Conservation (phyloP, 2,888 invertebrate genomes). For the Papilio gigon region DNA sequence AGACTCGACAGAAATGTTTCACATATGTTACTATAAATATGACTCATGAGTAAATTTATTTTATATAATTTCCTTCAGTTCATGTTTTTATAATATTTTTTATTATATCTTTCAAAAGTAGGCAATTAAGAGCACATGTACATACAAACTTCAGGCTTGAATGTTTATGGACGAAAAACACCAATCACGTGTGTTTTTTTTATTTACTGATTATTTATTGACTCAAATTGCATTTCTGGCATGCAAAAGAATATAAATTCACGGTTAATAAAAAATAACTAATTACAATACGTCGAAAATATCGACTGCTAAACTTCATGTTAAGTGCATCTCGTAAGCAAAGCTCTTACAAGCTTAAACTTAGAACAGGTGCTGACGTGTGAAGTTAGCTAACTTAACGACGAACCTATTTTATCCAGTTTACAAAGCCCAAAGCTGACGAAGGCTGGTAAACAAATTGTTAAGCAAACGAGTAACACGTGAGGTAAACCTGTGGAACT, state of each 20-base stretch:
- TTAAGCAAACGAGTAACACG: neutral
- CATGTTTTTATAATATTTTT: neutral
- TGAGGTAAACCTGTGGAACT: neutral
- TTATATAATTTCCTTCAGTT: neutral
- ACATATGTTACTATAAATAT: neutral
- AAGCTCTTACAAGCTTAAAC: neutral
- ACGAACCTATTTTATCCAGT: constrained; percentile 1
- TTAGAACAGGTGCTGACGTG: constrained; percentile 13
- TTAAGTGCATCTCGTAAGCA: neutral
- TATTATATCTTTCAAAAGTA: neutral
- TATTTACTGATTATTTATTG: too few species aligned
- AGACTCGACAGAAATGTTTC: neutral
- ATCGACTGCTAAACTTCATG: neutral
- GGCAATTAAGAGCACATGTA: too few species aligned
- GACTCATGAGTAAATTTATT: neutral
- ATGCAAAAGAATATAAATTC: too few species aligned
- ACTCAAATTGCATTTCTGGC: too few species aligned
- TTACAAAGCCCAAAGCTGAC: constrained; percentile 1
- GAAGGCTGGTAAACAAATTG: constrained; percentile 8
- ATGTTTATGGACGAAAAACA: too few species aligned
- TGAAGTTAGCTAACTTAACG: constrained; percentile 8
- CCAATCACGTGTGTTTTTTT: too few species aligned
- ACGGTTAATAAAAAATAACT: too few species aligned
- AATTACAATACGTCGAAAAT: too few species aligned
- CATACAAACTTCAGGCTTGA: too few species aligned